phyloP scores from a whole-genome alignment of 2,113 vertebrate genomes.

The Gila orcuttii region DNA sequence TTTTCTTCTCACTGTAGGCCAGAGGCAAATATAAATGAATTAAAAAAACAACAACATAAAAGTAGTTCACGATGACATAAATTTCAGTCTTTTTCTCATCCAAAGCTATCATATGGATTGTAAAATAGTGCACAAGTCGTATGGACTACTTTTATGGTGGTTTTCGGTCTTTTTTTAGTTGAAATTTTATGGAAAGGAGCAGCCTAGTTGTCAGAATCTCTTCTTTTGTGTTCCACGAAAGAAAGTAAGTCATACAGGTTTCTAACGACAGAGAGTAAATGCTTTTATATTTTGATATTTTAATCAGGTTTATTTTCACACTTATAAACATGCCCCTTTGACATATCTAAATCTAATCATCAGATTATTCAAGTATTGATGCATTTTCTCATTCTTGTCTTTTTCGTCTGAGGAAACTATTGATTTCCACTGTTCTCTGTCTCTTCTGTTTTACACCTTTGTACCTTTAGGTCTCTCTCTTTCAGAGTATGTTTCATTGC shows the following conservation, averaged over 20 bases:
- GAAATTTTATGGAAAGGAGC: background rate
- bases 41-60: background rate
- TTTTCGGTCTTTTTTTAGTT: background rate
- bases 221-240: background rate
- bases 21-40: background rate
- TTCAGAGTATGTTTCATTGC: background rate
- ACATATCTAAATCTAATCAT: slow-evolving; percentile 20
- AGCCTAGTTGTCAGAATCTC: background rate
- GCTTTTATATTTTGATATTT: background rate
- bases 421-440: background rate
- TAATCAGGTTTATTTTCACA: slow-evolving; percentile 1
- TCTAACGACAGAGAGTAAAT: background rate
- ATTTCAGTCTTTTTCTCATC: background rate
- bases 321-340: background rate
- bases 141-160: background rate
- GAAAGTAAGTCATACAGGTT: background rate
- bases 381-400: background rate
- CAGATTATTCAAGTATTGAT: slow-evolving; percentile 9
- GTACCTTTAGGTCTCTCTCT: slow-evolving; percentile 5
- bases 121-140: background rate
- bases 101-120: background rate
- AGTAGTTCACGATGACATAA: background rate
- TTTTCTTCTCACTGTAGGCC: background rate
- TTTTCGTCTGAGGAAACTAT: slow-evolving; percentile 7
- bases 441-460: slow-evolving; percentile 12